Conservation (phyloP, 2,888 invertebrate species). For the Catocala fraxini region DNA sequence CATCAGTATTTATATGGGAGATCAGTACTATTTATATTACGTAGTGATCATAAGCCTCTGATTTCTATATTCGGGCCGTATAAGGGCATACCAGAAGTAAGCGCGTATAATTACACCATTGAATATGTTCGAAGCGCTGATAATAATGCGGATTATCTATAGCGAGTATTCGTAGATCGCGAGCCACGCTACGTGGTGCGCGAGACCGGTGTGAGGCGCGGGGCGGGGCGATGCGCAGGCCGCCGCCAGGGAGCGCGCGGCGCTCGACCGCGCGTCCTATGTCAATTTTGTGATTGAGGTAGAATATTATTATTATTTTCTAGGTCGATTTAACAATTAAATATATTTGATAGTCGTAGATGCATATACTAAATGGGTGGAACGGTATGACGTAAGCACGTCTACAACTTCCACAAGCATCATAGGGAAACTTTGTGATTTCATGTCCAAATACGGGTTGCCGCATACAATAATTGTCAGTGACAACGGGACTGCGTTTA, state of each 20-base stretch:
- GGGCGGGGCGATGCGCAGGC: background rate
- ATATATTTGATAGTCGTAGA: too few relatives aligned
- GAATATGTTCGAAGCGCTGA: constrained; percentile 10
- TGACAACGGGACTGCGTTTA: too few relatives aligned
- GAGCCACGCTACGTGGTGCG: background rate
- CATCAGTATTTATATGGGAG: constrained; percentile 50
- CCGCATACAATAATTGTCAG: too few relatives aligned
- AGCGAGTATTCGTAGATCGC: constrained; percentile 6
- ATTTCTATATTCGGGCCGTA: constrained; percentile 41
- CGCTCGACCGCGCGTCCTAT: background rate
- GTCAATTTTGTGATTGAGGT: background rate
- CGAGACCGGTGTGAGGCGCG: background rate
- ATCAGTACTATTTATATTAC: constrained; percentile 38
- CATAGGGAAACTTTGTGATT: too few relatives aligned
- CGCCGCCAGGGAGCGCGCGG: background rate
- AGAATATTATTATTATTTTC: too few relatives aligned
- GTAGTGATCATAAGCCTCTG: constrained; percentile 49
- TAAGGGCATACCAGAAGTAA: constrained; percentile 11
- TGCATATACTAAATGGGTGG: too few relatives aligned
- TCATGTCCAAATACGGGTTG: too few relatives aligned
- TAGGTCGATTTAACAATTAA: too few relatives aligned
- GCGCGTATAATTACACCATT: constrained; percentile 10
- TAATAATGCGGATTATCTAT: constrained; percentile 12
- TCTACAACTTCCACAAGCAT: too few relatives aligned
- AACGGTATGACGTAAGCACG: too few relatives aligned